These are phyloP conservation scores for Manis crassicaudata DNA, from an alignment of 2,797 vertebrate species.

Conservation along the genomic window DNA sequence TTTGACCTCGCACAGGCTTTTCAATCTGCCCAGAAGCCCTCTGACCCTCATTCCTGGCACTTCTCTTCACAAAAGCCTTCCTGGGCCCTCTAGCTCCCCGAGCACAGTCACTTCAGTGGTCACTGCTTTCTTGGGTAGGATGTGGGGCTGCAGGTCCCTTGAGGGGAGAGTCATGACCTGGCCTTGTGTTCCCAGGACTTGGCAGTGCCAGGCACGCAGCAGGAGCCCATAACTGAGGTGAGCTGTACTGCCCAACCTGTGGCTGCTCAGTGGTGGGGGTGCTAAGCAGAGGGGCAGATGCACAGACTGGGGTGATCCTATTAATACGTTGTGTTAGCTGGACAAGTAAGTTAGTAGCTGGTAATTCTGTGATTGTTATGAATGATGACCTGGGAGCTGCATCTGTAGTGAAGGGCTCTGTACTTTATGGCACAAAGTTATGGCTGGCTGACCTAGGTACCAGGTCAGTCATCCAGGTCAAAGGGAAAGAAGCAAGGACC, in stretches of 20 bases:
- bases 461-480: neutral
- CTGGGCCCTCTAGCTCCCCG: neutral
- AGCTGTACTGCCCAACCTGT: neutral
- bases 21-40: neutral
- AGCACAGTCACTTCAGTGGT: neutral
- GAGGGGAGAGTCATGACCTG: neutral
- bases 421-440: neutral
- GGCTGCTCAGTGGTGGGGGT: neutral
- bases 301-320: no score
- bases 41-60: neutral
- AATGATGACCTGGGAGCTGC: rapidly evolving
- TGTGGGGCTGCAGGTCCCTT: neutral
- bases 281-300: neutral
- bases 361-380: neutral
- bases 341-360: rapidly evolving
- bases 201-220: neutral
- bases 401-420: neutral
- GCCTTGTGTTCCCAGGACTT: neutral
- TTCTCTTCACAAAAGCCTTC: neutral
- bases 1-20: neutral
- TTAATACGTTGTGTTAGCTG: rapidly evolving
- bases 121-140: neutral
- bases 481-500: neutral
- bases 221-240: neutral
- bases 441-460: neutral